Conservation (phyloP, 2,797 vertebrate genomes). For the Adrianichthys oophorus region DNA sequence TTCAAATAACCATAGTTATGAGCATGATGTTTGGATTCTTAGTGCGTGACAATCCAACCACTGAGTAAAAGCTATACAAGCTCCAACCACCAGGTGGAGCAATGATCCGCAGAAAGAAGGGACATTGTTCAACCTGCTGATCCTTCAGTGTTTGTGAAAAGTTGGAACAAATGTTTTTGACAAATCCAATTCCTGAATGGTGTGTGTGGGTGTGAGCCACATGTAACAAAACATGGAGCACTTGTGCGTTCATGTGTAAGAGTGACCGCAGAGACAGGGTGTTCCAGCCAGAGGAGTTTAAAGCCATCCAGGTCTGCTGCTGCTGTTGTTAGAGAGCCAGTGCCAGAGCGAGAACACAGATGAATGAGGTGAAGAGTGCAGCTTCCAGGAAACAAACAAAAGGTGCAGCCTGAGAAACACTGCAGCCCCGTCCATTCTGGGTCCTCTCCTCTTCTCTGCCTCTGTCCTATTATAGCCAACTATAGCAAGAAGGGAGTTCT, state of each 20-base stretch:
- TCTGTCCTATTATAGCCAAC: constrained; percentile 18
- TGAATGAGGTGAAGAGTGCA: constrained; percentile 46
- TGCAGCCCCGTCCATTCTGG: constrained; percentile 55
- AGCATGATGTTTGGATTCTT: too few relatives aligned
- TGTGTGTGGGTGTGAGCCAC: constrained; percentile 1
- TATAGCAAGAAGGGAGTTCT: not conserved
- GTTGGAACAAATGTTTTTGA: not conserved
- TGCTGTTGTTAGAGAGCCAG: constrained; percentile 55
- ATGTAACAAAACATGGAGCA: not conserved
- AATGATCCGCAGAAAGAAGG: constrained; percentile 19
- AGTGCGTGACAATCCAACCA: too few relatives aligned
- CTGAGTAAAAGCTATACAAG: constrained; percentile 6
- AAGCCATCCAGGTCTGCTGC: constrained; percentile 69
- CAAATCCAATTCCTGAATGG: constrained; percentile 1
- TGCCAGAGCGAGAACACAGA: constrained; percentile 55
- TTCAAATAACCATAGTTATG: too few relatives aligned
- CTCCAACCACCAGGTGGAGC: constrained; percentile 68
- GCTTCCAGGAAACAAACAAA: constrained; percentile 27
- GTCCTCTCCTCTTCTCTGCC: constrained; percentile 46
- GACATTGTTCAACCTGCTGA: constrained; percentile 52
- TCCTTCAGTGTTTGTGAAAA: constrained; percentile 2
- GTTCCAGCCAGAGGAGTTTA: constrained; percentile 63
- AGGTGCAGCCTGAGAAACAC: constrained; percentile 52
- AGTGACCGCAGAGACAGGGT: constrained; percentile 32
- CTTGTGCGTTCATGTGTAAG: constrained; percentile 21